A percentile compares a stretch with the other conserved stretches of the same genome.
phyloP scores from a whole-genome alignment of 2,113 vertebrate genomes.

The Zosterops hypoxanthus region DNA sequence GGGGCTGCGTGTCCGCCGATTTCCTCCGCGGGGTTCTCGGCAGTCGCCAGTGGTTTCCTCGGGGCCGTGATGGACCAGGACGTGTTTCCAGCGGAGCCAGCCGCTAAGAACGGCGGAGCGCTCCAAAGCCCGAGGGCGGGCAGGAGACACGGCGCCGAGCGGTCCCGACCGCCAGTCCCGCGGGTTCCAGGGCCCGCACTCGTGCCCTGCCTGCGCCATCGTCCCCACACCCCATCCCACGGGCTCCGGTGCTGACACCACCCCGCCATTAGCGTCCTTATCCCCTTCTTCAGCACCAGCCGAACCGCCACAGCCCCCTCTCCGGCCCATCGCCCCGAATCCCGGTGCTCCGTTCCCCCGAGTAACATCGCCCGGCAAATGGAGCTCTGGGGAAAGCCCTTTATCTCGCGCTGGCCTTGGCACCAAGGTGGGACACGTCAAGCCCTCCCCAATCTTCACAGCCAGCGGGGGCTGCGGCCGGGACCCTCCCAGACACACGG shows the following conservation, averaged over 20 bases:
- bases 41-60: neutral
- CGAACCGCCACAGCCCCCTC: accelerated
- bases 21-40: neutral
- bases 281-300: no score
- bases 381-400: neutral
- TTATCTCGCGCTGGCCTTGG: accelerated
- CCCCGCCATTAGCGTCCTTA: accelerated
- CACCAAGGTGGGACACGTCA: accelerated
- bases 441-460: neutral
- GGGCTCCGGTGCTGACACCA: neutral
- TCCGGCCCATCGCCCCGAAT: accelerated
- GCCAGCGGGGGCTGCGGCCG: accelerated
- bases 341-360: accelerated
- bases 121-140: neutral
- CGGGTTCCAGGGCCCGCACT: neutral
- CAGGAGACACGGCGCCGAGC: neutral
- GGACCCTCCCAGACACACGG: neutral
- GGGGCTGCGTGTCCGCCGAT: no score
- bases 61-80: neutral
- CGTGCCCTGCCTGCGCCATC: accelerated
- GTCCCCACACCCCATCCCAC: accelerated
- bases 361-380: accelerated
- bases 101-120: neutral
- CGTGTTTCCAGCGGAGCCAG: neutral
- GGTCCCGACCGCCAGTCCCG: neutral